Conservation (phyloP, 2,797 vertebrate genomes). For the Tokudaia muenninki region DNA sequence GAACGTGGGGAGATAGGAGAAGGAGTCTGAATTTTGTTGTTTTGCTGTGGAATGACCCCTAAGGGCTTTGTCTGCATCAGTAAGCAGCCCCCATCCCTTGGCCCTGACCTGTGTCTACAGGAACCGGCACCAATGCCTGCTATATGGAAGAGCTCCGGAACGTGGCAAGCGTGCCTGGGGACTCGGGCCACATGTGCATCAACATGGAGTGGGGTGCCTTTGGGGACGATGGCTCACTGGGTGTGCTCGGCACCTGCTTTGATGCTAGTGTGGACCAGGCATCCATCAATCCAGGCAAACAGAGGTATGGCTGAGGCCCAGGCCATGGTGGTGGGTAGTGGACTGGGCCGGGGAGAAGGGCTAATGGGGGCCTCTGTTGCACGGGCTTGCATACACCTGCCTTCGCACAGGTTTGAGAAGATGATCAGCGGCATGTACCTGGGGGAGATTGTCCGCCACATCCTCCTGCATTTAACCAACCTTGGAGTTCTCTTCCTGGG, state of each 20-base stretch:
- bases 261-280: slow-evolving; percentile 84
- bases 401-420: slow-evolving; percentile 88
- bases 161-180: slow-evolving; percentile 79
- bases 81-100: background rate
- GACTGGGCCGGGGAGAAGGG: background rate
- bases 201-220: slow-evolving; percentile 92
- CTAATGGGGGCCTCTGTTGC: background rate
- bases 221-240: slow-evolving; percentile 87
- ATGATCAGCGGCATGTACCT: slow-evolving; percentile 91
- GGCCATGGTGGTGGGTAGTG: background rate
- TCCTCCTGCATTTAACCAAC: slow-evolving; percentile 86
- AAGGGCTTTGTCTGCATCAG: background rate
- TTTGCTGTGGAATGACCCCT: background rate
- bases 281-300: slow-evolving; percentile 87
- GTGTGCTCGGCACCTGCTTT: slow-evolving; percentile 82
- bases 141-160: slow-evolving; percentile 91
- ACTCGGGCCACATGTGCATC: slow-evolving; percentile 89
- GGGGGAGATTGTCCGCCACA: slow-evolving; percentile 88
- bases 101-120: slow-evolving; percentile 33
- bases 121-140: slow-evolving; percentile 90
- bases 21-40: background rate
- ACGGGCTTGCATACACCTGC: background rate
- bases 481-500: slow-evolving; percentile 85
- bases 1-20: background rate
- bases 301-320: slow-evolving; percentile 84